Evolutionary conservation across 1,140 invertebrate genomes (phyloP).

Genomic region (Papilio polyxenes): DNA sequence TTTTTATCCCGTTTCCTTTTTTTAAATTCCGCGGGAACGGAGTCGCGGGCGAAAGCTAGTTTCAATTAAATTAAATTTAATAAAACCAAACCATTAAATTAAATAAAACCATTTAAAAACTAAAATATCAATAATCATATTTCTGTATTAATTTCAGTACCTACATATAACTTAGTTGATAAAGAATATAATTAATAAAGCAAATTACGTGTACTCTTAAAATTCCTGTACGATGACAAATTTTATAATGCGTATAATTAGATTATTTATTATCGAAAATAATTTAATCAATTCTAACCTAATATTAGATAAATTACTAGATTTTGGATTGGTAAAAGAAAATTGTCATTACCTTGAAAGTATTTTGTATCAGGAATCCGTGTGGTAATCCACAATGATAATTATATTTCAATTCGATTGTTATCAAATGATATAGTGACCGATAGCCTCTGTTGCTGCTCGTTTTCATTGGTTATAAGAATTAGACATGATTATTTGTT

Average conservation of each 20-base stretch:
- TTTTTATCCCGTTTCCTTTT: too few relatives aligned
- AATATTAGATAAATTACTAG: neutral
- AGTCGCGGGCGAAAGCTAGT: too few relatives aligned
- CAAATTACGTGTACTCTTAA: neutral
- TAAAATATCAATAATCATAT: too few relatives aligned
- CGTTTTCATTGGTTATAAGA: neutral
- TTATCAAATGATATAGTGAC: neutral
- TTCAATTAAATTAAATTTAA: too few relatives aligned
- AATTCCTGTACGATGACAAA: neutral
- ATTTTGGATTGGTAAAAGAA: neutral
- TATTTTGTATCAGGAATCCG: conserved; percentile 9
- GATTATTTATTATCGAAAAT: neutral
- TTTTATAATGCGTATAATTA: neutral
- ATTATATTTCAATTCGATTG: neutral
- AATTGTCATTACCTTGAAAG: conserved; percentile 9
- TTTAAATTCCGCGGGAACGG: too few relatives aligned
- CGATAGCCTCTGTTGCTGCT: neutral
- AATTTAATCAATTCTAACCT: neutral
- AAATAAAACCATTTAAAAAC: too few relatives aligned
- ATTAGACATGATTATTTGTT: too few relatives aligned
- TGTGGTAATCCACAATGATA: conserved; percentile 15
- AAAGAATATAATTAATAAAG: too few relatives aligned
- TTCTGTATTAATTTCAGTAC: too few relatives aligned
- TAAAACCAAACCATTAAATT: too few relatives aligned
- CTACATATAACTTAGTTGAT: too few relatives aligned